phyloP scores from a whole-genome alignment of 2,797 vertebrate species.

The Pempheris klunzingeri region DNA sequence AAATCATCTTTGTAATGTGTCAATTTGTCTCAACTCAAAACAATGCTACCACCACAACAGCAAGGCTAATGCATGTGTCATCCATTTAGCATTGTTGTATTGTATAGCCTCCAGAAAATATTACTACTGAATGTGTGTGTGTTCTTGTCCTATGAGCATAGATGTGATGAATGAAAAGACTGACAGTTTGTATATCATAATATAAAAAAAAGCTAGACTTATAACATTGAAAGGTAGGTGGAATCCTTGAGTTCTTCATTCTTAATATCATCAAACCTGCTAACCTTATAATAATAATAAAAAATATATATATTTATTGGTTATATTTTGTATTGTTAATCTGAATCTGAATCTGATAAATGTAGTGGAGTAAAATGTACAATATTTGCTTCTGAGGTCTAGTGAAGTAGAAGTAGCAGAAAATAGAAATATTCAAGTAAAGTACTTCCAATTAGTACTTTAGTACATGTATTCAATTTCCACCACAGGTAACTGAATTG shows the following conservation, averaged over 20 bases:
- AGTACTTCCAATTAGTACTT: neutral
- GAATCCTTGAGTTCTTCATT: constrained; percentile 60
- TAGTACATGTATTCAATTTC: too few relatives aligned
- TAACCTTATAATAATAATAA: too few relatives aligned
- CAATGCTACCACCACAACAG: constrained; percentile 36
- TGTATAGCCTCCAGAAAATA: constrained; percentile 58
- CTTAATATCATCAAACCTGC: constrained; percentile 15
- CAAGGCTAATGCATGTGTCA: constrained; percentile 50
- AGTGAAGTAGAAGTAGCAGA: neutral
- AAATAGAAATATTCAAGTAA: neutral
- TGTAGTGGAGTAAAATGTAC: too few relatives aligned
- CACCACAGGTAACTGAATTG: too few relatives aligned
- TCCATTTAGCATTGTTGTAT: constrained; percentile 56
- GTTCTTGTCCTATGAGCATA: constrained; percentile 37
- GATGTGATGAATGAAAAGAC: constrained; percentile 59
- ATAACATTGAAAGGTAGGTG: constrained; percentile 63
- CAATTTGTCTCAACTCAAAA: constrained; percentile 42
- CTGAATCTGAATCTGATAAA: too few relatives aligned
- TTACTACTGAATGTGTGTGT: neutral
- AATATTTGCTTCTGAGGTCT: neutral
- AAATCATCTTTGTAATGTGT: constrained; percentile 6
- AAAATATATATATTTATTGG: too few relatives aligned
- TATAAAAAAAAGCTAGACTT: constrained; percentile 71
- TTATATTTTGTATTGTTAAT: too few relatives aligned
- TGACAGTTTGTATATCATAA: constrained; percentile 70